Base-by-base conservation (phyloP, 2,113 vertebrate species). In the Perca schrenkii region DNA sequence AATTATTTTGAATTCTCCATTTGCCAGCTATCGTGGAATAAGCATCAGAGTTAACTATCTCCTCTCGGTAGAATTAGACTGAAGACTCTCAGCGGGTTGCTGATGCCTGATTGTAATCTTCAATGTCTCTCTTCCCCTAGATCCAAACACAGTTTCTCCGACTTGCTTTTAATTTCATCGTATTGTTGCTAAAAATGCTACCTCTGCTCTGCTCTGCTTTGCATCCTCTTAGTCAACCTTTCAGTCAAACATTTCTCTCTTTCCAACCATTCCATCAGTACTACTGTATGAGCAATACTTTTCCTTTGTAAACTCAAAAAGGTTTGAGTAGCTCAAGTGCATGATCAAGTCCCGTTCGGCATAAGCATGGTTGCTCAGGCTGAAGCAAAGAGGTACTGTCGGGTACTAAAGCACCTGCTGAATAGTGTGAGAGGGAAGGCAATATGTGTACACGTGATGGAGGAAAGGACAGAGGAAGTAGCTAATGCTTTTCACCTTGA, bases 51-150 rank as follows among this genome's bases (percentile, higher is more conserved):
- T 81, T 75, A 84, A 85, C 80, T 61, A 52, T 76, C 70, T 72
- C 57, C 82, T 81, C 70, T 71, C 80, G 64, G 47, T 25, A 70
- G 79, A 74, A 82, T 86, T 62, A 80, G 77, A 74, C 82, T 70
- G 85, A 85, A 85, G 82, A 86, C 62, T 74, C 88, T 78, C 90
- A 83, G 92, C 87, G 88, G 82, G 84, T 83, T 61, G 82, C 80
- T 82, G 82, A 82, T 87, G 84, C 83, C 85, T 91, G 88, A 90
- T 89, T 83, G 83, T 67, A 74, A 73, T 86, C 74, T 73, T 72
- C 56, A 47, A 1, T 8, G 47, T 57, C 22, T 82, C 64, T 74
- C 57, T 50, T 73, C 68, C 72, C 73, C 11, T 8, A 80, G 63
- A 86, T 74, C 69, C 52, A 80, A 85, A 84, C 17, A 58, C 11